These are phyloP conservation scores for Arctocebus calabarensis DNA, from an alignment of 2,797 vertebrate species.

Conservation along the genomic window DNA sequence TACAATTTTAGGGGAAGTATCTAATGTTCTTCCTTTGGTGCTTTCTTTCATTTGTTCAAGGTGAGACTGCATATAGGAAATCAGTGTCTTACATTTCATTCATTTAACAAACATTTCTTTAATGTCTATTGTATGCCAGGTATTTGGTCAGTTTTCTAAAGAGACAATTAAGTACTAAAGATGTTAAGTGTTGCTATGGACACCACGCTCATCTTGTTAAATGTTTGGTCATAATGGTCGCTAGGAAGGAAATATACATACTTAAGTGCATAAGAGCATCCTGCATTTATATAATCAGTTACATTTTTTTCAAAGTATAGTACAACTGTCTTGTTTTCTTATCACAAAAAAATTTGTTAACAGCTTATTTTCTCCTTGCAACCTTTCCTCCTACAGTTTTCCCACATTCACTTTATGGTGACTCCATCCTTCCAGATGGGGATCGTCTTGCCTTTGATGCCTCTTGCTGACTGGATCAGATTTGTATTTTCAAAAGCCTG, in stretches of 20 bases:
- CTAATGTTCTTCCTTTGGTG: conserved; percentile 15
- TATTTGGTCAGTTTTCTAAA: conserved; percentile 53
- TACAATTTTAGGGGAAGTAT: neutral
- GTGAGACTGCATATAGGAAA: conserved; percentile 17
- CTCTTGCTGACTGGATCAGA: neutral
- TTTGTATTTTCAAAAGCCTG: conserved; percentile 14
- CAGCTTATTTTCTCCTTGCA: neutral
- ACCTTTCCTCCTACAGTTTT: conserved; percentile 40
- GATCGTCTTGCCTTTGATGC: neutral
- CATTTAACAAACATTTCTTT: conserved; percentile 28
- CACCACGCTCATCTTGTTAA: conserved; percentile 43
- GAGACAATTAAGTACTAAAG: conserved; percentile 33
- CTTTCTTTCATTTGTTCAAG: conserved; percentile 37
- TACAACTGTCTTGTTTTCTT: conserved; percentile 33
- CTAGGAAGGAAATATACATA: conserved; percentile 20
- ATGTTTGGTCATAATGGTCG: neutral
- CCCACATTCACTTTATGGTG: conserved; percentile 19
- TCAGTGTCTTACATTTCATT: conserved; percentile 5
- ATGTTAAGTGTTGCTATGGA: neutral
- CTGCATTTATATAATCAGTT: conserved; percentile 1
- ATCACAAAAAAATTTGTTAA: conserved; percentile 19
- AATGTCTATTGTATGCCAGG: neutral
- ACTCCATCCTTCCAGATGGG: conserved; percentile 9
- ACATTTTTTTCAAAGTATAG: conserved; percentile 44
- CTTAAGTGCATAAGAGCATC: conserved; percentile 2